These are phyloP conservation scores for Lepidurus couesii DNA, from an alignment of 1,140 invertebrate species.

Conservation along the genomic window DNA sequence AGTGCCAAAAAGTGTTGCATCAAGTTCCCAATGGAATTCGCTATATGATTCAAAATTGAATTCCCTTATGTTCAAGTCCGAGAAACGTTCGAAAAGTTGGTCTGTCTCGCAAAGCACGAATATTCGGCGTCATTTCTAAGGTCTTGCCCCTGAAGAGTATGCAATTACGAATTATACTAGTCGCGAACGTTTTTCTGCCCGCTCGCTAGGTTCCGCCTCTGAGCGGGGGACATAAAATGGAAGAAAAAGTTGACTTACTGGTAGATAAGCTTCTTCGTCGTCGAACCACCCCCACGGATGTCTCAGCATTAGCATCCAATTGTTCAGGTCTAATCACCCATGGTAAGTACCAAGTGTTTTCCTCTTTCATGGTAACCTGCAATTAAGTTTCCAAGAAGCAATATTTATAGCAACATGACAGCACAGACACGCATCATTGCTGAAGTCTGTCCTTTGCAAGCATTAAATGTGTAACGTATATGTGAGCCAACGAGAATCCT, in stretches of 20 bases:
- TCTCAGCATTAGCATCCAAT: not conserved
- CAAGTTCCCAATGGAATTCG: too few species aligned
- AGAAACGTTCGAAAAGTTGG: too few species aligned
- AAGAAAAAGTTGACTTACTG: constrained; percentile 25
- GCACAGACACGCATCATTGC: not conserved
- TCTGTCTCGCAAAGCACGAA: too few species aligned
- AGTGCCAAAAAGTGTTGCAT: too few species aligned
- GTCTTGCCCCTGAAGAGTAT: not conserved
- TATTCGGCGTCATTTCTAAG: too few species aligned
- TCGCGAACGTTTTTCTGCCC: not conserved
- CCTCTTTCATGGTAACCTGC: constrained; percentile 30
- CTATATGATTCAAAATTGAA: too few species aligned
- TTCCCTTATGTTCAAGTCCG: too few species aligned
- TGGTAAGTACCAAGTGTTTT: constrained; percentile 27
- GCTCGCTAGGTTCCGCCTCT: not conserved
- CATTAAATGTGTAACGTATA: not conserved
- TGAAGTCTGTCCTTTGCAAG: not conserved
- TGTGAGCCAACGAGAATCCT: not conserved
- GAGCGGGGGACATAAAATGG: constrained; percentile 15
- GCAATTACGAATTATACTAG: not conserved
- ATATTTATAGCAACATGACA: not conserved
- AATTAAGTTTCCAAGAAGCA: not conserved
- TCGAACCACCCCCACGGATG: not conserved
- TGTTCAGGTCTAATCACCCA: constrained; percentile 30
- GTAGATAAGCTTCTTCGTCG: constrained; percentile 15